phyloP scores from a whole-genome alignment of 2,888 invertebrate species.

The Pediacus dermestoides region DNA sequence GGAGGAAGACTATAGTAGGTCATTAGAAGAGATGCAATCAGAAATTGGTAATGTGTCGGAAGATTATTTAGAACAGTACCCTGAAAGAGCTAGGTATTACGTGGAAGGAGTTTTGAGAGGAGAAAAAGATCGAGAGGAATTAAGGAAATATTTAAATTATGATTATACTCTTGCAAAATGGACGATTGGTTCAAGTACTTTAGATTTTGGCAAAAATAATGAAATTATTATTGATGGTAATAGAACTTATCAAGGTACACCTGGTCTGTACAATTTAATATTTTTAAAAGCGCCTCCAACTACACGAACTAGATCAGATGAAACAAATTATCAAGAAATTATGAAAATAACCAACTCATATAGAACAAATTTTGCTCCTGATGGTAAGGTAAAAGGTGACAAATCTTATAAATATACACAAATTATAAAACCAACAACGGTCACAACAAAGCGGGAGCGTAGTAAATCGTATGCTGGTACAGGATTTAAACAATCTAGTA shows the following conservation, averaged over 20 bases:
- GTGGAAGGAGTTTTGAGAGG: too few species aligned
- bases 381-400: not conserved
- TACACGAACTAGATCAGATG: not conserved
- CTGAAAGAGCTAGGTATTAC: too few species aligned
- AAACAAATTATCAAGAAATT: slow-evolving; percentile 4
- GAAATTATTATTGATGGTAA: not conserved
- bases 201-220: too few species aligned
- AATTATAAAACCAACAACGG: not conserved
- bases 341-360: not conserved
- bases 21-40: not conserved
- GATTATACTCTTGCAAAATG: too few species aligned
- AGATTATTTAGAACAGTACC: too few species aligned
- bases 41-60: too few species aligned
- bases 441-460: not conserved
- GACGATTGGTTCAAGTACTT: too few species aligned
- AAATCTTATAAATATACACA: not conserved
- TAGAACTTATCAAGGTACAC: not conserved
- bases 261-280: slow-evolving; percentile 3
- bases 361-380: not conserved
- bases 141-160: too few species aligned
- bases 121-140: too few species aligned
- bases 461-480: too few species aligned
- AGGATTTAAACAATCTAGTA: not conserved
- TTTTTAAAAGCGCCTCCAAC: slow-evolving; percentile 1
- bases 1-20: slow-evolving; percentile 1